Evolutionary conservation across 2,797 vertebrate genomes (phyloP), one percentile per base, ranked within the genome.

Genomic region (Phoebastria nigripes): DNA sequence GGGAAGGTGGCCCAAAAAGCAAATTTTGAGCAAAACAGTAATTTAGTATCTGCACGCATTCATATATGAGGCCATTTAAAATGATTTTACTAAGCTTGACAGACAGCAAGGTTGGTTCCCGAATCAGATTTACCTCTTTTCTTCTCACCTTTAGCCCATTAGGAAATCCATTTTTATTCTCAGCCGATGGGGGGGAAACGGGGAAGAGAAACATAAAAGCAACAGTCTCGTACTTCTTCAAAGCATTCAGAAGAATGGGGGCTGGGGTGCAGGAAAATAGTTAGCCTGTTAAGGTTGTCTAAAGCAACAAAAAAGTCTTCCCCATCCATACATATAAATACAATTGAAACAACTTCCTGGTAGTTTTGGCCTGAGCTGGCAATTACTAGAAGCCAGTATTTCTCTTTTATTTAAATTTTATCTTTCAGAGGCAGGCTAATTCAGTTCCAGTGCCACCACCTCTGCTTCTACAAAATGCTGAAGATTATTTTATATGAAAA

Each of bases 21-120:
- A 94, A 79, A 39, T 55, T 69, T 39, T 51, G 65, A 87, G 63
- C 17, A 87, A 91, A 96, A 77, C 29, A 89, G 9, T 90, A 77
- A 76, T 95, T 90, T 93, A 21, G 7, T 61, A 77, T 86, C 82
- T 80, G 51, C 44, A 49, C 84, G 76, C 16, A 33, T 77, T 66
- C 59, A 61, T 58, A 65, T 15, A 70, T 2, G 5, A 87, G 31
- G 29, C 51, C 44, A 59, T 44, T 96, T 87, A 7, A 80, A 90
- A 86, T 61, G 0, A 61, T 81, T 95, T 81, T 76, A 58, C 63
- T 41, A 70, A n/a, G 56, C 65, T 67, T 95, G 67, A 67, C 44
- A 91, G 70, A 87, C 90, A 94, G 44, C 35, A 78, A 90, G 49
- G 87, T 67, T 90, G 33, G 18, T 18, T 49, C 9, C 37, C 56